Percentiles rank a stretch among this genome's conserved stretches.
These are phyloP conservation scores for Sisyra nigra DNA, from an alignment of 2,888 invertebrate genomes.

Conservation along the genomic window DNA sequence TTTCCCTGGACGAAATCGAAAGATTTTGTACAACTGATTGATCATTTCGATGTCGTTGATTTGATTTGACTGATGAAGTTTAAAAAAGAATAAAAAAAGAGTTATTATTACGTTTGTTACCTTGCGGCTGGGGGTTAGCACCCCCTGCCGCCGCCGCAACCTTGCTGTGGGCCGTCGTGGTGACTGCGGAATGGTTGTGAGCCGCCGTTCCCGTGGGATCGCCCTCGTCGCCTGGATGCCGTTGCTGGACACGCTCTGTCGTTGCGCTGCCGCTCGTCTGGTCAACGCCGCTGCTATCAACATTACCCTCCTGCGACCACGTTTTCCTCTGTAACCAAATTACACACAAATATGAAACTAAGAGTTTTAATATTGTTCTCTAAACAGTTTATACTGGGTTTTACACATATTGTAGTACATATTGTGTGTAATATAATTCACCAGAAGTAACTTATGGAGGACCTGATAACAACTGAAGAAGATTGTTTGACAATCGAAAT, in stretches of 20 bases:
- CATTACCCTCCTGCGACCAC: constrained; percentile 45
- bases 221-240: constrained; percentile 22
- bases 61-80: too few relatives aligned
- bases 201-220: constrained; percentile 22
- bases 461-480: too few relatives aligned
- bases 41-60: too few relatives aligned
- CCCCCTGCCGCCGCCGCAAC: constrained; percentile 59
- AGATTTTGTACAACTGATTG: too few relatives aligned
- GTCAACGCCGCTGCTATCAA: constrained; percentile 29
- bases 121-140: constrained; percentile 48
- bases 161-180: constrained; percentile 70
- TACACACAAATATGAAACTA: constrained; percentile 10
- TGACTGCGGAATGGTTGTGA: constrained; percentile 24
- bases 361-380: too few relatives aligned
- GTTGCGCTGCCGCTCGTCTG: constrained; percentile 25
- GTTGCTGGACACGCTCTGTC: constrained; percentile 21
- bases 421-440: too few relatives aligned
- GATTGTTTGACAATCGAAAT: too few relatives aligned
- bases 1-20: too few relatives aligned
- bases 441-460: too few relatives aligned
- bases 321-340: constrained; percentile 36
- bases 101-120: constrained; percentile 21
- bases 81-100: neutral
- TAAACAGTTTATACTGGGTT: neutral
- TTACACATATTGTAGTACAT: neutral